phyloP scores from a whole-genome alignment of 1,140 invertebrate genomes.

The Drosophila nasuta region DNA sequence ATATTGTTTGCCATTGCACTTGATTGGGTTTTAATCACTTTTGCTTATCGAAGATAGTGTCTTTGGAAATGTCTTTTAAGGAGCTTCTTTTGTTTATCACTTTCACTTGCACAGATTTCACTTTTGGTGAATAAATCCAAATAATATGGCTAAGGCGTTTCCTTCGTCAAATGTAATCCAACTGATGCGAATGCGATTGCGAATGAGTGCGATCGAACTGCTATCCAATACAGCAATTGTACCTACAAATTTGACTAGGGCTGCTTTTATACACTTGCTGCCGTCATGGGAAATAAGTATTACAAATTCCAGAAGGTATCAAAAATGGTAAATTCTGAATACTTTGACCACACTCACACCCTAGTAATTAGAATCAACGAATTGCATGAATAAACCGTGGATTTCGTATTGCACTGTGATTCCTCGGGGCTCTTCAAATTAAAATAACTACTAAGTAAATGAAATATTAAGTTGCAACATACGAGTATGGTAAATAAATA shows the following conservation, averaged over 20 bases:
- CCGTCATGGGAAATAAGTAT: constrained; percentile 26
- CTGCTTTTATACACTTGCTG: constrained; percentile 68
- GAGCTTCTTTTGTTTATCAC: constrained; percentile 4
- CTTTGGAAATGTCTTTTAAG: constrained; percentile 27
- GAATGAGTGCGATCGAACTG: constrained; percentile 29
- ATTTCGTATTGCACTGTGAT: constrained; percentile 46
- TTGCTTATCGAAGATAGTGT: constrained; percentile 14
- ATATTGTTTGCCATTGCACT: constrained; percentile 38
- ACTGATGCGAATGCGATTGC: constrained; percentile 12
- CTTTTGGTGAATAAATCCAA: neutral
- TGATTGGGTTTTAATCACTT: constrained; percentile 37
- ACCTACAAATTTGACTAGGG: constrained; percentile 15
- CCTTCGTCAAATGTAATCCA: constrained; percentile 40
- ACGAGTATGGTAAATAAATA: neutral
- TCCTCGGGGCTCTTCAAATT: constrained; percentile 30
- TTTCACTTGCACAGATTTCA: constrained; percentile 28
- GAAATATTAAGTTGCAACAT: too few species aligned
- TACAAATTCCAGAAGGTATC: constrained; percentile 66
- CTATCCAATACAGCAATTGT: constrained; percentile 1
- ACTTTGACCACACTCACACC: constrained; percentile 68
- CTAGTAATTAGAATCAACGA: constrained; percentile 65
- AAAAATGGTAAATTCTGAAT: constrained; percentile 42
- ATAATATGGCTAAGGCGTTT: neutral
- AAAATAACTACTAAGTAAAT: constrained; percentile 19
- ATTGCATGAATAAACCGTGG: constrained; percentile 61